A percentile compares a stretch with the other conserved stretches of the same genome.
These are phyloP conservation scores for Diadophis punctatus DNA, from an alignment of 2,113 vertebrate species.

Conservation along the genomic window DNA sequence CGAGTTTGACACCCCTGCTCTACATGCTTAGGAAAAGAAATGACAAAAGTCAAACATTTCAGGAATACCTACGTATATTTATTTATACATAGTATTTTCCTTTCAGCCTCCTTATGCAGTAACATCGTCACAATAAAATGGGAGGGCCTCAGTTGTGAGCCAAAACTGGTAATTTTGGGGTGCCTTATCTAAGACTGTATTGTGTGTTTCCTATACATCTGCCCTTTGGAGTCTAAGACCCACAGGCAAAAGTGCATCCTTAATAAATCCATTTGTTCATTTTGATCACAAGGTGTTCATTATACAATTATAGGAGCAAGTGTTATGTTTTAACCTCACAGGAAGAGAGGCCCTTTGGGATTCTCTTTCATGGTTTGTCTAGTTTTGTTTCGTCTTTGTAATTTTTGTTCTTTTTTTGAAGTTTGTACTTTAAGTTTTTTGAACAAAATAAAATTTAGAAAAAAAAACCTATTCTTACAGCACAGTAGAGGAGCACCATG, in stretches of 20 bases:
- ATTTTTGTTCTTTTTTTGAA: not conserved
- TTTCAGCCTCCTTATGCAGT: not conserved
- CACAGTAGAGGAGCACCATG: slow-evolving; percentile 8
- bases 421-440: not conserved
- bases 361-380: not conserved
- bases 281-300: not conserved
- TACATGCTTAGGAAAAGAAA: not conserved
- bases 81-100: not conserved
- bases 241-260: not conserved
- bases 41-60: not conserved
- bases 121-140: not conserved
- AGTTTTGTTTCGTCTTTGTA: not conserved
- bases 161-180: not conserved
- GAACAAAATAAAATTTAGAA: not conserved
- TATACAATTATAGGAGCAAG: not conserved
- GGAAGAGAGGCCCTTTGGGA: not conserved
- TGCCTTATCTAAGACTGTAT: not conserved
- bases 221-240: not conserved
- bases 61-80: not conserved
- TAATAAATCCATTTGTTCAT: not conserved
- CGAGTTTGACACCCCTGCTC: not conserved
- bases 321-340: not conserved
- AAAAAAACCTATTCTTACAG: slow-evolving; percentile 11
- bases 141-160: not conserved
- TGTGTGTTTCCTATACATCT: not conserved